Percentiles rank a stretch among this genome's conserved stretches.
Conservation (phyloP, 2,888 invertebrate genomes). For the Chloromyia formosa region DNA sequence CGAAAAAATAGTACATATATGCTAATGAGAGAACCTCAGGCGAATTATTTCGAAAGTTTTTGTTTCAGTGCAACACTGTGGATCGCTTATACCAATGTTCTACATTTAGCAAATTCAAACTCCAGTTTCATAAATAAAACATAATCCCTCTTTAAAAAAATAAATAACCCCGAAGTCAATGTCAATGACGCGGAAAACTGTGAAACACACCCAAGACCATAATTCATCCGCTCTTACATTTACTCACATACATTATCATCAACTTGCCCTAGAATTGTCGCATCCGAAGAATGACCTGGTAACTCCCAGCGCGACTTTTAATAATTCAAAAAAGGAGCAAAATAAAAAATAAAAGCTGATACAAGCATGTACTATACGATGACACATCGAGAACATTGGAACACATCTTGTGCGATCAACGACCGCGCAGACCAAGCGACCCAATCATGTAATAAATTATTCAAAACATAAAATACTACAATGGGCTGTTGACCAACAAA, state of each 20-base stretch:
- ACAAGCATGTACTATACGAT: neutral
- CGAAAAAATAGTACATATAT: too few relatives aligned
- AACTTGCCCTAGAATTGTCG: constrained; percentile 36
- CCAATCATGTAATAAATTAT: constrained; percentile 44
- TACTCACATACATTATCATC: constrained; percentile 30
- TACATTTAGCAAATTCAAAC: too few relatives aligned
- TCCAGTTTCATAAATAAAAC: too few relatives aligned
- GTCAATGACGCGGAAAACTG: too few relatives aligned
- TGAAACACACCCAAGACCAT: neutral
- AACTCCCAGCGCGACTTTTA: constrained; percentile 18
- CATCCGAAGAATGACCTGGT: constrained; percentile 21
- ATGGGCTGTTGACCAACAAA: constrained; percentile 45
- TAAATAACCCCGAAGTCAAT: too few relatives aligned
- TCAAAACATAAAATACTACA: constrained; percentile 44
- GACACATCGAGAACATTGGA: constrained; percentile 29
- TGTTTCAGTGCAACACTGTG: too few relatives aligned
- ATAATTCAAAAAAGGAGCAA: neutral
- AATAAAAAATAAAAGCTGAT: neutral
- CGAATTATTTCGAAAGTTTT: too few relatives aligned
- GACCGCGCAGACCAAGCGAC: neutral
- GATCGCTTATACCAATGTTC: too few relatives aligned
- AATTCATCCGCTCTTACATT: constrained; percentile 16
- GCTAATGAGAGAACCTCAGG: too few relatives aligned
- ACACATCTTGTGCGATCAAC: neutral
- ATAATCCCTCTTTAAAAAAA: too few relatives aligned